Conservation (phyloP, 2,797 vertebrate genomes). For the Chaunax sp. region DNA sequence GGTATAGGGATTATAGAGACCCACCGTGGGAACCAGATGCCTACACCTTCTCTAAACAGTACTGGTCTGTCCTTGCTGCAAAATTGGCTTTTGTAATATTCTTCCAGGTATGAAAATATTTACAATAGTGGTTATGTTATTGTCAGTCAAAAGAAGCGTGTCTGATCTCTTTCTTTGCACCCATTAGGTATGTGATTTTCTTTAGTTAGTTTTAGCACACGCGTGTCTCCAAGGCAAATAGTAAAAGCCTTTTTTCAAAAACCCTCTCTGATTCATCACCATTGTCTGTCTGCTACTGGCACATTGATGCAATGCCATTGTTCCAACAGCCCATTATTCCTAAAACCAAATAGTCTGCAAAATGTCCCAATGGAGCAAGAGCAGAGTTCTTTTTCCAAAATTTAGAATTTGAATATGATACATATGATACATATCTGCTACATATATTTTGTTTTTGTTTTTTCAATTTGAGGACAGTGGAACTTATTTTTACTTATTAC, state of each 20-base stretch:
- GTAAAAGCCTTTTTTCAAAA: too few relatives aligned
- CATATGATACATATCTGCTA: too few relatives aligned
- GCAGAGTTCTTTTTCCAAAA: too few relatives aligned
- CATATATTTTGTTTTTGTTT: too few relatives aligned
- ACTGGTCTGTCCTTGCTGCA: slow-evolving; percentile 95
- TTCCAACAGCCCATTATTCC: too few relatives aligned
- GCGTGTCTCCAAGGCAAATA: too few relatives aligned
- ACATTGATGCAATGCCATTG: not conserved
- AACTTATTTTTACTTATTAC: too few relatives aligned
- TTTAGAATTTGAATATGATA: too few relatives aligned
- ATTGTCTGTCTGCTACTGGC: not conserved
- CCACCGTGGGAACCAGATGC: slow-evolving; percentile 91
- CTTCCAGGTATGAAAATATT: slow-evolving; percentile 89
- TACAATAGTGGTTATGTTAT: slow-evolving; percentile 6
- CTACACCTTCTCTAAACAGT: slow-evolving; percentile 96
- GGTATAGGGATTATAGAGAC: slow-evolving; percentile 98
- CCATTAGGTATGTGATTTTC: not conserved
- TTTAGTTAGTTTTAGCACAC: not conserved
- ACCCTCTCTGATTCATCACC: not conserved
- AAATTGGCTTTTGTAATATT: slow-evolving; percentile 96
- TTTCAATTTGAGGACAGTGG: too few relatives aligned
- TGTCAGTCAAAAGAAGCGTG: not conserved
- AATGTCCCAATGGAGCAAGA: too few relatives aligned
- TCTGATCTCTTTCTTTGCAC: not conserved
- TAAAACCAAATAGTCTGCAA: too few relatives aligned